These are phyloP conservation scores for Scleropages formosus DNA, from an alignment of 2,797 vertebrate genomes.

Conservation along the genomic window DNA sequence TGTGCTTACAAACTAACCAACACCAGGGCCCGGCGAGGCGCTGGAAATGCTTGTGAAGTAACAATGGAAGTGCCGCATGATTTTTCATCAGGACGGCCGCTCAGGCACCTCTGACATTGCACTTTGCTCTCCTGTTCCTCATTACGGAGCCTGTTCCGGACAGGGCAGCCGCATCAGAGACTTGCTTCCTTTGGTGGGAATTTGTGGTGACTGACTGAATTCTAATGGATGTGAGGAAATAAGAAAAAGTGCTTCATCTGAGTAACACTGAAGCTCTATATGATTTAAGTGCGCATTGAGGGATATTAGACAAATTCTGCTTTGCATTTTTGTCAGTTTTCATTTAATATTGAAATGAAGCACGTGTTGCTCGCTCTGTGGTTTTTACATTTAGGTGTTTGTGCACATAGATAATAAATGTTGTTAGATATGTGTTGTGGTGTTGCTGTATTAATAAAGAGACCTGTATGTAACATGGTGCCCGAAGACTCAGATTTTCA, in stretches of 20 bases:
- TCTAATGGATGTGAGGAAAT: conserved; percentile 10
- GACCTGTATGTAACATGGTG: no score
- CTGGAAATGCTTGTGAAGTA: neutral
- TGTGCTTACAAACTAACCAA: conserved; percentile 7
- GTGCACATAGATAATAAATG: neutral
- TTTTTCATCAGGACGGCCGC: conserved; percentile 6
- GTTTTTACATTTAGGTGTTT: neutral
- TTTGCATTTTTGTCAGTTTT: neutral
- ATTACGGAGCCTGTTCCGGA: neutral
- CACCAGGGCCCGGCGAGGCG: neutral
- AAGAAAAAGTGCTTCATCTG: neutral
- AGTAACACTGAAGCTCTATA: neutral
- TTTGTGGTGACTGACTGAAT: neutral
- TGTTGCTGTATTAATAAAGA: no score
- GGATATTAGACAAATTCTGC: neutral
- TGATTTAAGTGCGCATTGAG: neutral
- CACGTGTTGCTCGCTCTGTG: conserved; percentile 9
- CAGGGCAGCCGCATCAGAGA: neutral
- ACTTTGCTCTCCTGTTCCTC: neutral
- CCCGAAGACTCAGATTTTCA: no score
- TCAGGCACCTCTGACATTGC: neutral
- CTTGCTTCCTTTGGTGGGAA: neutral
- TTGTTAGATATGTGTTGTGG: no score
- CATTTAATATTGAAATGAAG: neutral
- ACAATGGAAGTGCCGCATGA: neutral